Base-by-base conservation (phyloP, 2,888 invertebrate genomes). In the Tubulanus polymorphus region DNA sequence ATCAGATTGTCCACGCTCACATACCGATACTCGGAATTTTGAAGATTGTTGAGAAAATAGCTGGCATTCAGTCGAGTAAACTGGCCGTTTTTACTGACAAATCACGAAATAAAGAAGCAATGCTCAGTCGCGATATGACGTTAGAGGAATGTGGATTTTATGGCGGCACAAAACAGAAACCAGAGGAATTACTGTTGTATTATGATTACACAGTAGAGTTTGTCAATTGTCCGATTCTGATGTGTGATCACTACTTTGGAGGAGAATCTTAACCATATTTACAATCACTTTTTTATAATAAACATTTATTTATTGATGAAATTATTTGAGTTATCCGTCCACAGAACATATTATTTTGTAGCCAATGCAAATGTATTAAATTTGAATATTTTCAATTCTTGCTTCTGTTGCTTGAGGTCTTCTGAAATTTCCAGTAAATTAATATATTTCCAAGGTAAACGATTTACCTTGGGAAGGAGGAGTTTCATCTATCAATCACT, bases 141-240 rank as follows among this genome's bases (percentile, higher is more conserved):
- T 64, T 76, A 15, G 70, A 71, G 41, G 75, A 75, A 10, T 65
- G 68, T 49, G 74, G 74, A 6, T 73, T 65, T 50, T 57, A 57
- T 25, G 75, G 74, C 0, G 71, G 68, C 18, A 61, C 64, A 5
- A 60, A 61, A 37, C 67, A 72, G 28, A 63, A 66, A 35, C 75
- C 75, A 0, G 67, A 70, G 32, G 71, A 73, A 54, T 46, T 70
- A 12, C 54, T 64, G 1, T 56, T 76, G 45, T 75, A 63, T 58
- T 76, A 76, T 55, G 76, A 76, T 53, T 76, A 73, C 53, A 69
- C 67, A 49, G 71, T 72, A 15, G 74, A 75, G 56, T 75, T 75
- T 55, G 69, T 60, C 2, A 71, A 73, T 54, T 76, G 76, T 55
- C 74, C 76, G 6, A 53, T 76, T 15, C 59, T 76, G 5, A 54